Percentiles rank a stretch among this genome's conserved stretches.
phyloP scores from a whole-genome alignment of 2,113 vertebrate species.

The Ptyas mucosa region DNA sequence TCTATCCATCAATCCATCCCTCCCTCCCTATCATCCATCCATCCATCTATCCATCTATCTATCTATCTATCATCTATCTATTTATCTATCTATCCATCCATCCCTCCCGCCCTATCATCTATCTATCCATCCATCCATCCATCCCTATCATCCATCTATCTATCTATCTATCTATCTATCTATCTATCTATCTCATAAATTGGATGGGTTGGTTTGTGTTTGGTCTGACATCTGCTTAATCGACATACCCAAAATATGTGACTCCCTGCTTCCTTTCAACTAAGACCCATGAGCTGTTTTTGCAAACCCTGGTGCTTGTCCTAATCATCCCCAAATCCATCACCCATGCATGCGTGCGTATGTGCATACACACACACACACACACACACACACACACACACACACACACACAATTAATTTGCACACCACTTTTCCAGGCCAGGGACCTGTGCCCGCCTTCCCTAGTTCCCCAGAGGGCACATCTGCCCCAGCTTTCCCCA shows the following conservation, averaged over 20 bases:
- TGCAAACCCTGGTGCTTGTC: not conserved
- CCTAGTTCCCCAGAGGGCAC: not conserved
- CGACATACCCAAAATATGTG: not conserved
- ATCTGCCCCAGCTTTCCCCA: not conserved
- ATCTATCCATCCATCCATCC: no score
- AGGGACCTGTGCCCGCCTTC: not conserved
- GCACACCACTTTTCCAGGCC: not conserved
- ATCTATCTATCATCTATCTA: no score
- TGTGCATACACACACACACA: no score
- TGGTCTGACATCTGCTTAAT: not conserved
- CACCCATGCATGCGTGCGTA: fast-evolving
- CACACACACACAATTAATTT: not conserved
- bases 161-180: no score
- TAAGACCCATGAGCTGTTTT: not conserved
- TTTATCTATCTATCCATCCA: no score
- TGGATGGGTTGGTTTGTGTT: not conserved
- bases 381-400: no score
- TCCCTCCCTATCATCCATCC: no score
- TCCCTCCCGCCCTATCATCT: no score
- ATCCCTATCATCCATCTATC: no score
- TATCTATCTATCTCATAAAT: no score
- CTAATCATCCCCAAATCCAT: not conserved
- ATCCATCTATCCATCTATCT: no score
- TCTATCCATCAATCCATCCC: no score
- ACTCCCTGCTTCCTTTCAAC: not conserved